Evolutionary conservation across 2,888 invertebrate species (phyloP), one percentile per base, ranked within the genome.

Genomic region (Chelonus formosanus): DNA sequence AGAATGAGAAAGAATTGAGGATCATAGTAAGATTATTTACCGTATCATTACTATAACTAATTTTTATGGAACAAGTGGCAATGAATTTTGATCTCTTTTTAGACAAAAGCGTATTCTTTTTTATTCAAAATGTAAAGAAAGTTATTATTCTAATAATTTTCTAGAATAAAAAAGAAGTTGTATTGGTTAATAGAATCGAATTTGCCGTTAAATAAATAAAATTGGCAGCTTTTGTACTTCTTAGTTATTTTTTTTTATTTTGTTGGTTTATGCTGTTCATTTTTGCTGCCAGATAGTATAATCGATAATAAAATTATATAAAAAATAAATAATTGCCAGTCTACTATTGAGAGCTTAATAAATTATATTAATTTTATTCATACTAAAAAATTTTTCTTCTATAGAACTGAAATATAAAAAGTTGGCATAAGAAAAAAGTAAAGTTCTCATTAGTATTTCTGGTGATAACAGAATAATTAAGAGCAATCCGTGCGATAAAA

Each of bases 81-180:
- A 89, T 89, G 88, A 88, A 83, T 84, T 89, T 89, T 89, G 89
- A 89, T 89, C 89, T 89, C 89, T 89, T 87, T 89, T 89, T 89
- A 89, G 89, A 89, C 89, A 89, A 88, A 89, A 88, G 88, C 88
- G 86, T 86, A 87, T 81, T 79, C 77, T 81, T 81, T 81, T 80
- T 80, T 77, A 78, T 80, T 78, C 78, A 78, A 76, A 78, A 74
- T 79, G 79, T 79, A 76, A 80, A 76, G 71, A 58, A 70, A 57
- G n/a, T n/a, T n/a, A 57, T 59, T 50, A 20, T 35, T 31, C 67
- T 75, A 73, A 74, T 76, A 75, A 73, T 75, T 79, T 74, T 73
- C 73, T 77, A 75, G 74, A 74, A 76, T 73, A 76, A 78, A 74
- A 74, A 74, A 75, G 20, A 70, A 71, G 74, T 75, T 77, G 77